Percentiles rank a stretch among this genome's conserved stretches.
Conservation (phyloP, 1,140 invertebrate genomes). For the Rhagoletis pomonella region DNA sequence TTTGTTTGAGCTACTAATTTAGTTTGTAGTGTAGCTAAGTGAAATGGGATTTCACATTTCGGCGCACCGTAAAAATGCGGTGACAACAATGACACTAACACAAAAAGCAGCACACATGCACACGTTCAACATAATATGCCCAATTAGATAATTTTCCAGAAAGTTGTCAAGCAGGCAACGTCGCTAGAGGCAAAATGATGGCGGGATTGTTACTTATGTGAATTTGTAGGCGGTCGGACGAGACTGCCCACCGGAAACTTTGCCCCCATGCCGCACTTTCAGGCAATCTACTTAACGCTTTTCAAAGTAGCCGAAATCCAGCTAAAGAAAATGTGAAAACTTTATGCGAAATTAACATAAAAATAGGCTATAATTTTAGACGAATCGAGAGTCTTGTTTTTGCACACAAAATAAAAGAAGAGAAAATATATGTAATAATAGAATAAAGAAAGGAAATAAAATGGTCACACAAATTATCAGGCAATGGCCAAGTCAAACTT, state of each 20-base stretch:
- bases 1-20: conserved; percentile 42
- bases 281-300: not conserved
- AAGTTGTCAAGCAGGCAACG: conserved; percentile 8
- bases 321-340: conserved; percentile 19
- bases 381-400: not conserved
- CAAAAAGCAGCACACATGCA: not conserved
- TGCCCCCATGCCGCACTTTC: not conserved
- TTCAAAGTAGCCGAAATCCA: not conserved
- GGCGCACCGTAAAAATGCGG: not conserved
- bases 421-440: not conserved
- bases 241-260: not conserved
- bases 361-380: conserved; percentile 26
- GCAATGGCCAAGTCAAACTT: conserved; percentile 39
- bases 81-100: not conserved
- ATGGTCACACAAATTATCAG: conserved; percentile 45
- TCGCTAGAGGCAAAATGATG: conserved; percentile 1
- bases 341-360: conserved; percentile 25
- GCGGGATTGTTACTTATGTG: not conserved
- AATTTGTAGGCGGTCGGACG: conserved; percentile 10
- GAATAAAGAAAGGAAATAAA: conserved; percentile 5
- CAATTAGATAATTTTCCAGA: conserved; percentile 39
- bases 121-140: not conserved
- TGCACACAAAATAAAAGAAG: not conserved
- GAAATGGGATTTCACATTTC: conserved; percentile 46
- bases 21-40: conserved; percentile 25